Evolutionary conservation across 2,888 invertebrate species (phyloP).

Genomic region (Eilema depressum): DNA sequence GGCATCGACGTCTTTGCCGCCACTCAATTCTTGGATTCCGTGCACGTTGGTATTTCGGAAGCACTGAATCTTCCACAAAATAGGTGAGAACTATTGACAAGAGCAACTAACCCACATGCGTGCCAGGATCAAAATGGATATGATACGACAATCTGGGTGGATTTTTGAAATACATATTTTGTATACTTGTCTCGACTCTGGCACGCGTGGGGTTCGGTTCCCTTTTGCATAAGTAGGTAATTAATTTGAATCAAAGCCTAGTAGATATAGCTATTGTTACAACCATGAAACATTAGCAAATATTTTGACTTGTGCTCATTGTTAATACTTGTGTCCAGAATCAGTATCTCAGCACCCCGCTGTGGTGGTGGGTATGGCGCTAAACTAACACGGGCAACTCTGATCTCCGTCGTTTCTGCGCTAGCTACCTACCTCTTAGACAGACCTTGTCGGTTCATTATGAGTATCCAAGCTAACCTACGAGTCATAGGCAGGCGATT

Average conservation of each 20-base stretch:
- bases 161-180: too few species aligned
- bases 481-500: constrained; percentile 89
- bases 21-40: constrained; percentile 85
- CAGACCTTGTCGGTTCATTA: constrained; percentile 90
- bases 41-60: constrained; percentile 81
- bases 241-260: too few species aligned
- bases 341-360: constrained; percentile 64
- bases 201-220: too few species aligned
- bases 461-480: constrained; percentile 92
- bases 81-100: constrained; percentile 68
- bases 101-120: too few species aligned
- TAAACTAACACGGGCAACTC: constrained; percentile 89
- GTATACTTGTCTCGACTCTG: too few species aligned
- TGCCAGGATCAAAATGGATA: too few species aligned
- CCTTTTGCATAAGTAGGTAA: too few species aligned
- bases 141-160: too few species aligned
- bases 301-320: too few species aligned
- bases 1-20: constrained; percentile 87
- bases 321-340: constrained; percentile 50
- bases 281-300: too few species aligned
- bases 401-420: constrained; percentile 89
- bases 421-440: constrained; percentile 89
- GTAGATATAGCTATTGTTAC: too few species aligned
- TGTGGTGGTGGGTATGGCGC: constrained; percentile 89
- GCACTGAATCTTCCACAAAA: constrained; percentile 81